Conservation (phyloP, 2,113 vertebrate species). For the Candoia aspera region DNA sequence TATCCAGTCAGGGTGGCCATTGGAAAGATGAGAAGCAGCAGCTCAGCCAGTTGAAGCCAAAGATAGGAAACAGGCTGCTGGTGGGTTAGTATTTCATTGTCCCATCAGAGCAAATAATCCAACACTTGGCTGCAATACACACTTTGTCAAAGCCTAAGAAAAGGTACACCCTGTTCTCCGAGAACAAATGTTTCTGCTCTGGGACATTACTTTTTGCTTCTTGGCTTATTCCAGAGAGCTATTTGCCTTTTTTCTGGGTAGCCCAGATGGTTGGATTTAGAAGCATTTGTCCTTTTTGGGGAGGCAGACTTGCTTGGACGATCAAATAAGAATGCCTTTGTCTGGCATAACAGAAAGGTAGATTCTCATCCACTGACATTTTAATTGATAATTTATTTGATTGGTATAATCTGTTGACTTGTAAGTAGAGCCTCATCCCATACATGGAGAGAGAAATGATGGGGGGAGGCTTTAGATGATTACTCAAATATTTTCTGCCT, state of each 20-base stretch:
- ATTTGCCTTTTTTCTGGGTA: not conserved
- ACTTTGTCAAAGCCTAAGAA: slow-evolving; percentile 12
- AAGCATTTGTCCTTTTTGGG: not conserved
- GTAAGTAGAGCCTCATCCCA: not conserved
- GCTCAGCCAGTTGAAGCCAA: not conserved
- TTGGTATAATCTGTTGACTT: not conserved
- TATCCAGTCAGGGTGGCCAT: not conserved
- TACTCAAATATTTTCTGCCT: not conserved
- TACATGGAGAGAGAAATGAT: not conserved
- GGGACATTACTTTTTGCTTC: slow-evolving; percentile 32
- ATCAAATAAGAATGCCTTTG: not conserved
- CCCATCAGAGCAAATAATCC: slow-evolving; percentile 7
- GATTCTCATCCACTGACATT: not conserved
- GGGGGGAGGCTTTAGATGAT: not conserved
- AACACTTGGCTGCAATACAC: not conserved
- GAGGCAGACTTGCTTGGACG: slow-evolving; percentile 20
- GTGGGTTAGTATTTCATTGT: not conserved
- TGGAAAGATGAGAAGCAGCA: not conserved
- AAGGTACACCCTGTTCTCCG: slow-evolving; percentile 7
- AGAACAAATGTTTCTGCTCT: slow-evolving; percentile 25
- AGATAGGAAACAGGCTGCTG: not conserved
- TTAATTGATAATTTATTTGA: not conserved
- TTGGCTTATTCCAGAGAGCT: not conserved
- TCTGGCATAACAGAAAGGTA: slow-evolving; percentile 1
- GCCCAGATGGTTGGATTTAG: not conserved